Conservation (phyloP, 2,797 vertebrate genomes). For the Enoplosus armatus region DNA sequence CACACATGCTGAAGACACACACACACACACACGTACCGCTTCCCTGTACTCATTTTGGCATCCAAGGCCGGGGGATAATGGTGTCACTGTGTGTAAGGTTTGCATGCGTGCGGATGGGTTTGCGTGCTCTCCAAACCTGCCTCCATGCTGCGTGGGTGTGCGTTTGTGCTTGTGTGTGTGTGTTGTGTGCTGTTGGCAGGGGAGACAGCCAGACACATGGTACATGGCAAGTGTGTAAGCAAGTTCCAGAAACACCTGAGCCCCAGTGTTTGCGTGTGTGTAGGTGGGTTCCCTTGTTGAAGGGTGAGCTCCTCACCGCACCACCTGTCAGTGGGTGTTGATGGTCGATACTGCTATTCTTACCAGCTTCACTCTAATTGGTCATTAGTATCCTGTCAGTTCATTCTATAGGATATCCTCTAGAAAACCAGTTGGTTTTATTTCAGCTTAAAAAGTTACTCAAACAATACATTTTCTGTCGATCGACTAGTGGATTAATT, state of each 20-base stretch:
- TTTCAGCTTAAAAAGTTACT: neutral
- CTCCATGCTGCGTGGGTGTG: constrained; percentile 56
- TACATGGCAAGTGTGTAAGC: constrained; percentile 72
- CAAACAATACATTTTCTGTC: neutral
- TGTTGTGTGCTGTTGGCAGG: constrained; percentile 67
- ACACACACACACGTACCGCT: constrained; percentile 2
- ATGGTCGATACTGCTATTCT: constrained; percentile 62
- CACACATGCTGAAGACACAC: constrained; percentile 38
- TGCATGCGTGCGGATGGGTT: constrained; percentile 48
- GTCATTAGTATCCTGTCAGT: constrained; percentile 54
- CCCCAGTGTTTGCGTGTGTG: constrained; percentile 52
- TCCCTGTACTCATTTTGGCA: constrained; percentile 66
- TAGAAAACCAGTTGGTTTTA: too few relatives aligned
- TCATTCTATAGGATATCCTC: constrained; percentile 39
- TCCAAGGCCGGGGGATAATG: constrained; percentile 75
- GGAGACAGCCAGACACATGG: constrained; percentile 67
- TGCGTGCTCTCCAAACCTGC: constrained; percentile 44
- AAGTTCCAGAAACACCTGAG: constrained; percentile 78
- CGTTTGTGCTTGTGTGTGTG: constrained; percentile 39
- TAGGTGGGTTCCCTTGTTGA: constrained; percentile 60
- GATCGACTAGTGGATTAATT: too few relatives aligned
- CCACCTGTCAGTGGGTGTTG: constrained; percentile 70
- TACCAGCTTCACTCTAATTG: constrained; percentile 63
- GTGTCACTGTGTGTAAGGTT: constrained; percentile 70
- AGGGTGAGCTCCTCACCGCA: constrained; percentile 57